Base-by-base conservation (phyloP, 2,113 vertebrate genomes). In the Brachyhypopomus occidentalis region DNA sequence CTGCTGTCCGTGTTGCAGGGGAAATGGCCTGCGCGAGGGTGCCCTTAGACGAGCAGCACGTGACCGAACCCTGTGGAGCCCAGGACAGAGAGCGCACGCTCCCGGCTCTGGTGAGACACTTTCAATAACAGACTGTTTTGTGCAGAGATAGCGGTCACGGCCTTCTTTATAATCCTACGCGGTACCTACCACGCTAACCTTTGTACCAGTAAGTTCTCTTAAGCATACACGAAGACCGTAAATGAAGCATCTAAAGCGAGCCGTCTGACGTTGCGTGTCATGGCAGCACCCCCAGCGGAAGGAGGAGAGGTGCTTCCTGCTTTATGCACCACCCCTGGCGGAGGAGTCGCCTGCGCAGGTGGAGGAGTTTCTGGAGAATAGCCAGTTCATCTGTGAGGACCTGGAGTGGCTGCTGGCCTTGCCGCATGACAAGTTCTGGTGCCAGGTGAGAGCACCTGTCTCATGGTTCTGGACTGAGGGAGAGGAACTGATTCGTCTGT, bases 391-490 rank as follows among this genome's bases (percentile, higher is more conserved):
- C 83, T 90, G 89, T 0, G 94, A 96, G 85, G 98, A 99, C 88
- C 92, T 99, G 82, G 95, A 95, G 83, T 99, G 97, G 97, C 95
- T 99, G 67, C 94, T 99, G 22, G 84, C 93, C 11, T 91, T 97
- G 89, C 95, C 97, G 77, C 97, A 99, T 12, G 95, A 98, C 87
- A 97, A 92, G 83, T 99, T 99, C 89, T 99, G 97, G 98, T 99
- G 97, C 91, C 98, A 99, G 97, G 98, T 99, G 19, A 36, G 30
- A 30, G 59, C 41, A 70, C 5, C 52, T 52, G 9, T 52, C 45
- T 52, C 11, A 3, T 2, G 2, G 45, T 2, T 14, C 12, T 52
- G 12, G 8, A 6, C 2, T 22, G 36, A 22, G 9, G 22, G 48
- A 8, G 55, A 17, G 25, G 9, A 11, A 2, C 38, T 52, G 41